Evolutionary conservation across 2,113 vertebrate genomes (phyloP), one percentile per base, ranked within the genome.

Genomic region (Acrocephalus kingi): DNA sequence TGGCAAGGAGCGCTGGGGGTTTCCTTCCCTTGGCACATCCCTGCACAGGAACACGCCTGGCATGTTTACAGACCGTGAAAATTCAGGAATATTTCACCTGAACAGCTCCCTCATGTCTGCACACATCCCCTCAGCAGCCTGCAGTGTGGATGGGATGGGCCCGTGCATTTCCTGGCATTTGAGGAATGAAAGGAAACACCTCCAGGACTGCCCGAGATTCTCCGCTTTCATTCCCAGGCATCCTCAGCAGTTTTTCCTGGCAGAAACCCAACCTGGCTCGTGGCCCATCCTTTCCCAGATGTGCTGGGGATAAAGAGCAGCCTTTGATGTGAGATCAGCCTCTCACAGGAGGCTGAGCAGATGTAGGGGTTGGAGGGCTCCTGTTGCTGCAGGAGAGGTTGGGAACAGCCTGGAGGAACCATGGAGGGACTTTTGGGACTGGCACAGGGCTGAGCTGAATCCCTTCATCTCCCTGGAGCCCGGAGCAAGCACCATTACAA

Each of bases 211-310:
- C 14, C 3, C 64, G 28, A 0, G 0, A 33, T 35, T 61, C 81
- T 69, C 6, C 13, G 6, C 37, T 46, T 31, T 52, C 41, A 12
- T 49, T 79, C 87, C 49, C 58, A 74, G 69, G 20, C 71, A 31
- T 49, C 30, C 37, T 16, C 46, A 41, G 5, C 1, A 1, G 8
- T 27, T 39, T 54, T 55, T 23, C 49, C 51, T 11, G 27, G 51
- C 46, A 4, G 55, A 62, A 64, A 91, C 80, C 58, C 5, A 4
- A 3, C 0, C 21, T 63, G 67, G 18, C 33, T 71, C 1, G 0
- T 37, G 67, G 43, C 74, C 71, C 54, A 2, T 21, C 54, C 73
- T 14, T 54, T 88, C 37, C 77, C 77, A 84, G 61, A 22, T 54
- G 37, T 85, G n/a, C 71, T 37, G 75, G 22, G 1, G 16, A 62